Base-by-base conservation (phyloP, 2,888 invertebrate species). In the Hypena proboscidalis region DNA sequence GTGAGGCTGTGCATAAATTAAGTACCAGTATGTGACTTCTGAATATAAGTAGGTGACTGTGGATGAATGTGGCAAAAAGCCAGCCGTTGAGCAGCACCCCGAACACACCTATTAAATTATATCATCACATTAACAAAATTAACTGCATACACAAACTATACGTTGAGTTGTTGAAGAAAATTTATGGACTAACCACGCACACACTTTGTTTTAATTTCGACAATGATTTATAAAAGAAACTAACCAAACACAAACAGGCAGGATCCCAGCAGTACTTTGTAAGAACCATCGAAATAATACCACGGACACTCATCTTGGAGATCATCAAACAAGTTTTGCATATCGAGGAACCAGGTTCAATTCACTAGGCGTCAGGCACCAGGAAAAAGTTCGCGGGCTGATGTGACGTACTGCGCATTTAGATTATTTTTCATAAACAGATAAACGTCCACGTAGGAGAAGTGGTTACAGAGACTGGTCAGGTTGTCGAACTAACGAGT, bases 71-170 rank as follows among this genome's bases (percentile, higher is more conserved):
- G 70, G 83, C 83, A 70, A 90, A 90, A 47, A 92, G 85, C 92
- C 92, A 92, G 58, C 85, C 83, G 65, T 92, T 92, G 63, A 92
- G 82, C 77, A 92, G 86, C 82, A 91, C 86, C 78, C 92, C 92
- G 64, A 88, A 87, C 66, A 89, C 77, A 77, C 92, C 92, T 92
- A 82, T 41, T 66, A 67, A 69, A 60, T 56, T 47, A 60, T 48
- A 42, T 37, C 23, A 30, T 4, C 37, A 26, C 42, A 39, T 62
- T 51, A 61, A 43, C 27, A 48, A 37, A 35, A 37, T 44, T 22
- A 34, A 41, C 40, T 13, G 19, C 21, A 30, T 34, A 36, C 9
- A 25, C 36, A 34, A 2, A 36, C 39, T 31, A 35, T 6, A 11
- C 11, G 3, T 8, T 31, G 36, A 38, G 17, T 36, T 23, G 22